phyloP scores from a whole-genome alignment of 2,888 invertebrate genomes.

The Megastigmus dorsalis region DNA sequence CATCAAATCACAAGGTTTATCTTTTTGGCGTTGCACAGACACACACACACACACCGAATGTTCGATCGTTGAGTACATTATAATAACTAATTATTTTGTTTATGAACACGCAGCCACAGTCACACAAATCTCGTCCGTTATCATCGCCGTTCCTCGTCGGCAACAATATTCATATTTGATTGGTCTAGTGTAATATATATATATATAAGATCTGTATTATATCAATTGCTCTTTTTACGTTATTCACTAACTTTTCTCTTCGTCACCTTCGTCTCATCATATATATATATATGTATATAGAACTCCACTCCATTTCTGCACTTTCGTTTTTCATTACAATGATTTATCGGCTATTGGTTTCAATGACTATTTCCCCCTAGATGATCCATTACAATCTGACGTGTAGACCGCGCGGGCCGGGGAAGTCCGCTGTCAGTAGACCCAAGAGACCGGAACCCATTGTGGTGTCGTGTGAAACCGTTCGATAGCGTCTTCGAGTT shows the following conservation, averaged over 20 bases:
- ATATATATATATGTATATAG: conserved; percentile 19
- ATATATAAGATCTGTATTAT: conserved; percentile 42
- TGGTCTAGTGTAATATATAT: conserved; percentile 59
- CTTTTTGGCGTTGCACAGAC: conserved; percentile 56
- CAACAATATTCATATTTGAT: conserved; percentile 59
- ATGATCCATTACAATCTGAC: conserved; percentile 71
- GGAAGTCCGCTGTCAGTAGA: conserved; percentile 85
- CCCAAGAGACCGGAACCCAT: conserved; percentile 99
- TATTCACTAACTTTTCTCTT: conserved; percentile 26
- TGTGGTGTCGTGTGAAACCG: conserved; percentile 93
- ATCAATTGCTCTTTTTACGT: conserved; percentile 48
- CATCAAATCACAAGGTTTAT: no score
- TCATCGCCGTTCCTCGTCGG: conserved; percentile 37
- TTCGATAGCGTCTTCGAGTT: conserved; percentile 93
- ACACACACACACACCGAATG: conserved; percentile 57
- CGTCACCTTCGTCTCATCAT: conserved; percentile 5
- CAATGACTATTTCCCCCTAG: conserved; percentile 68
- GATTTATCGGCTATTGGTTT: conserved; percentile 48
- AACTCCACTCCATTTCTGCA: conserved; percentile 30
- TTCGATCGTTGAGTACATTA: conserved; percentile 58
- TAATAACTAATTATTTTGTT: conserved; percentile 55
- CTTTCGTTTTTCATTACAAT: conserved; percentile 39
- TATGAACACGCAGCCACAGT: conserved; percentile 71
- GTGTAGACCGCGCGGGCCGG: conserved; percentile 66
- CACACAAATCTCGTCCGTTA: conserved; percentile 63